phyloP scores from a whole-genome alignment of 2,797 vertebrate species.

The Myiothlypis coronata region DNA sequence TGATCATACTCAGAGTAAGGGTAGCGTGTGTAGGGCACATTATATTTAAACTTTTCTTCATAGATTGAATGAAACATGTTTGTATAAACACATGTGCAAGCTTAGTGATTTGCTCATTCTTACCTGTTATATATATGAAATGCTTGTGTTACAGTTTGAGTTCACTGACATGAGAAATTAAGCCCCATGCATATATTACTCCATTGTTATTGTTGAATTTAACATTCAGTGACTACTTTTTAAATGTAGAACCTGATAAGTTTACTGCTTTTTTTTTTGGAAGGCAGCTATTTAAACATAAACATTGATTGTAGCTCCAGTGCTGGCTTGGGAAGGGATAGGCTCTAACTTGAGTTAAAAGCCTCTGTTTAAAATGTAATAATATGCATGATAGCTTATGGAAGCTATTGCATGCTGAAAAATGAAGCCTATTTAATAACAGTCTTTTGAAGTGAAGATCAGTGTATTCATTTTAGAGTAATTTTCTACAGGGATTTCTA shows the following conservation, averaged over 20 bases:
- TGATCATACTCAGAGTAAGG: not conserved
- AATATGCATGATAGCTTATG: not conserved
- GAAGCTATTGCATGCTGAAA: not conserved
- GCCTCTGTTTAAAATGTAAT: not conserved
- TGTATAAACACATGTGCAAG: not conserved
- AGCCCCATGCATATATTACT: not conserved
- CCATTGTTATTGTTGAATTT: not conserved
- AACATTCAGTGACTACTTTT: not conserved
- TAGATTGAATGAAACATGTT: not conserved
- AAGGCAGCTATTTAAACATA: not conserved
- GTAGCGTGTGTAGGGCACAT: not conserved
- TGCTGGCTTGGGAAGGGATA: not conserved
- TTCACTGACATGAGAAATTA: not conserved
- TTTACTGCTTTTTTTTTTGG: not conserved
- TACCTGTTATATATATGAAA: not conserved
- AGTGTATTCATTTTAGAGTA: not conserved
- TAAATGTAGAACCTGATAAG: not conserved
- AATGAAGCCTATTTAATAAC: not conserved
- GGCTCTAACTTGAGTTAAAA: not conserved
- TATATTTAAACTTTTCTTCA: not conserved
- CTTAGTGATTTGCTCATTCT: not conserved
- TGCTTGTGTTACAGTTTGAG: not conserved
- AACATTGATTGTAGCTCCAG: not conserved
- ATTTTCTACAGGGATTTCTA: constrained; percentile 12
- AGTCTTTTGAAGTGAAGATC: not conserved